These are phyloP conservation scores for Remorina albescens DNA, from an alignment of 2,797 vertebrate species.

Conservation along the genomic window DNA sequence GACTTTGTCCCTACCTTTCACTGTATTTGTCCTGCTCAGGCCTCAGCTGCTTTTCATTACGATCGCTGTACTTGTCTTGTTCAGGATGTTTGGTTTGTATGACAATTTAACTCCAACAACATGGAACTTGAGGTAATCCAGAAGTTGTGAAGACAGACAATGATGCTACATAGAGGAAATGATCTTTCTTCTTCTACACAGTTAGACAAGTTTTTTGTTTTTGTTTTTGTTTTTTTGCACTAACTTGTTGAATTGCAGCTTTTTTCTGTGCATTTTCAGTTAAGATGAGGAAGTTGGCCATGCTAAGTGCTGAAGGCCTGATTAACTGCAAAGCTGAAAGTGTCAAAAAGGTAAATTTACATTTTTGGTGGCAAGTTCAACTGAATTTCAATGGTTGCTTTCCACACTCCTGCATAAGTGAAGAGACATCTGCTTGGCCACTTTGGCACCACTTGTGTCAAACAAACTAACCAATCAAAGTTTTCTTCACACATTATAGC, in stretches of 20 bases:
- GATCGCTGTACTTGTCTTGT: background rate
- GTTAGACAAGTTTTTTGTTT: too few species aligned
- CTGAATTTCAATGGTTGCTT: background rate
- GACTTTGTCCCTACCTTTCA: background rate
- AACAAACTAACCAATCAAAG: background rate
- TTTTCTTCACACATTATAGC: background rate
- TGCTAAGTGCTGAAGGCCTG: background rate
- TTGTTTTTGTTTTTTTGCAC: background rate
- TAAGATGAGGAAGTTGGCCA: background rate
- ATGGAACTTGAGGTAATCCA: background rate
- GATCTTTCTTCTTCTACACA: background rate
- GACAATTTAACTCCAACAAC: background rate
- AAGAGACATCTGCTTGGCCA: background rate
- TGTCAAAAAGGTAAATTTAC: background rate
- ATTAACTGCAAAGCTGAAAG: background rate
- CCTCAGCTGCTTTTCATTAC: conserved; percentile 11
- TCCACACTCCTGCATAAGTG: background rate
- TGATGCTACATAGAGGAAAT: background rate
- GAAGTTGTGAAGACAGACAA: background rate
- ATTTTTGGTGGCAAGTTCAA: background rate
- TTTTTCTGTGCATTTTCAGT: background rate
- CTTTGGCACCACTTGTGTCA: background rate
- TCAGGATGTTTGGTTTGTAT: background rate
- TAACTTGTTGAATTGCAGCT: background rate
- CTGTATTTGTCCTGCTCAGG: background rate